A percentile compares a stretch with the other conserved stretches of the same genome.
These are phyloP conservation scores for Didymodactylos carnosus DNA, from an alignment of 2,888 invertebrate genomes.

Conservation along the genomic window DNA sequence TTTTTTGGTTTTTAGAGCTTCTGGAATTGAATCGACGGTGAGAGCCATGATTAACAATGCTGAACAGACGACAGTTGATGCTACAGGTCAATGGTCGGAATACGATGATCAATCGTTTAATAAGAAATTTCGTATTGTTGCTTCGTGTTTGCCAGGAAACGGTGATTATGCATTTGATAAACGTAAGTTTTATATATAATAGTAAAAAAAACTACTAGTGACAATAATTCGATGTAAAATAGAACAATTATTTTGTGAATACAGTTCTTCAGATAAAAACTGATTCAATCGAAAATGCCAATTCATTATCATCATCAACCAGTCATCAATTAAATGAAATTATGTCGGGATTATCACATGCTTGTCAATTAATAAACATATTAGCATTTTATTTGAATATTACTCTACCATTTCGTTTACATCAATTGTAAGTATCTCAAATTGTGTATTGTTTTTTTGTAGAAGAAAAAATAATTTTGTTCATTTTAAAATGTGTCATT, in stretches of 20 bases:
- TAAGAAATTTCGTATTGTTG: constrained; percentile 54
- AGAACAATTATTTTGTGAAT: too few relatives aligned
- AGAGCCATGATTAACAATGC: not conserved
- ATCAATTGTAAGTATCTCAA: not conserved
- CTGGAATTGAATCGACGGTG: not conserved
- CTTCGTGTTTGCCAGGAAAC: constrained; percentile 60
- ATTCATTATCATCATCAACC: not conserved
- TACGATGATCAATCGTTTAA: constrained; percentile 40
- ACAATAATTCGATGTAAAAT: too few relatives aligned
- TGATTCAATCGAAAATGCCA: too few relatives aligned
- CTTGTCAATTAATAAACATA: not conserved
- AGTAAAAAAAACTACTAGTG: too few relatives aligned
- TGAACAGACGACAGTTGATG: constrained; percentile 48
- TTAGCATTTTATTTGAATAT: not conserved
- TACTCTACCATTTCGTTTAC: not conserved
- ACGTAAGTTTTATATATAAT: too few relatives aligned
- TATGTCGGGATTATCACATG: not conserved
- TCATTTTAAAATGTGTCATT: too few relatives aligned
- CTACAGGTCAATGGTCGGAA: constrained; percentile 26
- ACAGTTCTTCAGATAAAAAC: too few relatives aligned
- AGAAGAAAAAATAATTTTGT: too few relatives aligned
- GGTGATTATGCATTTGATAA: constrained; percentile 46
- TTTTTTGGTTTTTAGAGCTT: not conserved
- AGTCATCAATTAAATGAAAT: not conserved
- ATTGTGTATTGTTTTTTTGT: too few relatives aligned